Base-by-base conservation (phyloP, 2,888 invertebrate species). In the Mythimna lalbum region DNA sequence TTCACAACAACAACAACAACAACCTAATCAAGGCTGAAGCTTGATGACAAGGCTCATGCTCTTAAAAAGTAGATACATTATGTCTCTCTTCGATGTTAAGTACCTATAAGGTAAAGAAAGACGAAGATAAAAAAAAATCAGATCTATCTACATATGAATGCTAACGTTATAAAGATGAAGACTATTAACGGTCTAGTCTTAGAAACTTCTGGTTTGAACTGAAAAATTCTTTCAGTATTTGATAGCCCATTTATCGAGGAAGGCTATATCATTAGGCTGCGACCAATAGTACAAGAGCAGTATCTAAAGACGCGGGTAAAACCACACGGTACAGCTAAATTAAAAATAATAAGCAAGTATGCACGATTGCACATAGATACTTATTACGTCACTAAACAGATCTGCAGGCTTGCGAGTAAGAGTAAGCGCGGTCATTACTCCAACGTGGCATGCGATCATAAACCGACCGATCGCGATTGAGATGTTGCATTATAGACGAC, bases 371-470 rank as follows among this genome's bases (percentile, higher is more conserved):
- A 64, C 36, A 33, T 66, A 52, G 39, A 27, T 36, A 39, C 39
- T 39, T 39, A 63, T 77, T 70, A 78, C 65, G 63, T 74, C 61
- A 78, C 73, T 78, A 69, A 62, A 73, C 56, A 81, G 76, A 82
- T 78, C 57, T 65, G 76, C 70, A 52, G 69, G 76, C 69, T 56
- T 70, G 69, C 69, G 66, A 76, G 81, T 75, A 78, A 82, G 84
- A 78, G 78, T 76, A 73, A 79, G 64, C 76, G 74, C 78, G 75
- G 78, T 83, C 84, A 83, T 87, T 87, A 86, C 81, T 80, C 78
- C 79, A 77, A 69, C 68, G 76, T 78, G 66, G 75, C 66, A 76
- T 64, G 73, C 75, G 77, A 73, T 66, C 65, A 81, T 84, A 73
- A 65, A 63, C 62, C 82, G 65, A 73, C 77, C 82, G 63, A 33